These are phyloP conservation scores for Turdus rufiventris DNA, from an alignment of 2,113 vertebrate species.

Conservation along the genomic window DNA sequence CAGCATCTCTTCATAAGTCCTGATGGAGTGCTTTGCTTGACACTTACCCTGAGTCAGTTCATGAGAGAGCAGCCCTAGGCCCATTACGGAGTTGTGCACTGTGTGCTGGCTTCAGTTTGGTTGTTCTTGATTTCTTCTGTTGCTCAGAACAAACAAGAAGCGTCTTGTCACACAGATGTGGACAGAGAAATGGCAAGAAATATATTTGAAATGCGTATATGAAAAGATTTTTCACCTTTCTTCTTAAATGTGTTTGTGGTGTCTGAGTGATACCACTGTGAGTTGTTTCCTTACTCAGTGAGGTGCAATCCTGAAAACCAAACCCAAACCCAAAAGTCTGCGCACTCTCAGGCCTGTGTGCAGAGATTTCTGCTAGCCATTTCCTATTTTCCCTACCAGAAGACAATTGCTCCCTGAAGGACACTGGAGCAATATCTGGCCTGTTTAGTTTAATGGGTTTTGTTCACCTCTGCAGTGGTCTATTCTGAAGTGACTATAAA, in stretches of 20 bases:
- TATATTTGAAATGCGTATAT: not conserved
- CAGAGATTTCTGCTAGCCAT: not conserved
- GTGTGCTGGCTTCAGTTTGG: not conserved
- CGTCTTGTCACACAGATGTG: not conserved
- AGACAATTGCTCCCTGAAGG: not conserved
- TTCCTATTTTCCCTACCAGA: not conserved
- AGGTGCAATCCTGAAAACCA: not conserved
- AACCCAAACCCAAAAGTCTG: not conserved
- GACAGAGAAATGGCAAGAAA: not conserved
- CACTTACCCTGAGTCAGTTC: not conserved
- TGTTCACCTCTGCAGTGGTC: not conserved
- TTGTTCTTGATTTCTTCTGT: not conserved
- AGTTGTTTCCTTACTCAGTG: not conserved
- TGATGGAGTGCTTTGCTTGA: not conserved
- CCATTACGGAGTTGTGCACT: not conserved
- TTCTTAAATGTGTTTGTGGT: not conserved
- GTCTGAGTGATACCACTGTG: not conserved
- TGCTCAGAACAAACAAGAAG: not conserved
- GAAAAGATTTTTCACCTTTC: not conserved
- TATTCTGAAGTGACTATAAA: not conserved
- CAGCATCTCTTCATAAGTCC: not conserved
- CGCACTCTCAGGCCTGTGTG: not conserved
- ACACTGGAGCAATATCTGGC: not conserved
- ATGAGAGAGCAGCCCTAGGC: not conserved
- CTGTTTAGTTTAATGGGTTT: not conserved